Evolutionary conservation across 30 jellyfish, hydroid and myxozoan species (phyloP).

Genomic region (Euphysa ruthae): DNA sequence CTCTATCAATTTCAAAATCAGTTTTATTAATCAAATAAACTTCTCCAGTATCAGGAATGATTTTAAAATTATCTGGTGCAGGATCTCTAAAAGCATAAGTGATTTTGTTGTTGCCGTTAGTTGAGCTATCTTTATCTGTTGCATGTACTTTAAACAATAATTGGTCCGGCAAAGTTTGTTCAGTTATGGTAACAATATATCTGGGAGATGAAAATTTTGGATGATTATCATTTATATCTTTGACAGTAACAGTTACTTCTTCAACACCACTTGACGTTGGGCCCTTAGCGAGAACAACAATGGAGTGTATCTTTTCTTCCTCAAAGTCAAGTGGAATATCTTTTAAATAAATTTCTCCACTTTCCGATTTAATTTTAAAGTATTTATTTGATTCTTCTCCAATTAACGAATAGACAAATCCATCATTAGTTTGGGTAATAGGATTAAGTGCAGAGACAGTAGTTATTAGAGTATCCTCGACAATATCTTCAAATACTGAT

Average conservation of each 20-base stretch:
- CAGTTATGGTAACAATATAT: constrained; percentile 20
- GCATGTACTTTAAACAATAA: constrained; percentile 28
- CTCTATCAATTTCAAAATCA: not conserved
- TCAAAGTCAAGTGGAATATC: constrained; percentile 51
- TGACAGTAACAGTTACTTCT: constrained; percentile 29
- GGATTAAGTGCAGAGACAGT: constrained; percentile 46
- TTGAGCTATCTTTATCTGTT: constrained; percentile 37
- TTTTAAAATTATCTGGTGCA: not conserved
- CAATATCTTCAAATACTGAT: constrained; percentile 15
- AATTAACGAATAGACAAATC: constrained; percentile 30
- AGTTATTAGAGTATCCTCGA: constrained; percentile 48
- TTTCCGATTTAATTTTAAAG: constrained; percentile 36
- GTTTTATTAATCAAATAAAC: not conserved
- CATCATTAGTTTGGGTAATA: not conserved
- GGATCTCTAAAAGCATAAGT: not conserved
- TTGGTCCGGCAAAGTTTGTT: constrained; percentile 20
- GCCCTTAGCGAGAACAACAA: constrained; percentile 60
- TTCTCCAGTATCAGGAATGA: constrained; percentile 26
- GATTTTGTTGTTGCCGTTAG: constrained; percentile 14
- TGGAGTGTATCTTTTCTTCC: constrained; percentile 7
- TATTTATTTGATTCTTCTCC: constrained; percentile 5
- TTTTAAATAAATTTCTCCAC: constrained; percentile 41
- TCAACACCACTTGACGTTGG: constrained; percentile 50
- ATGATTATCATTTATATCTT: constrained; percentile 49
- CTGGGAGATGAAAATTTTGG: constrained; percentile 36